A percentile compares a stretch with the other conserved stretches of the same genome.
These are phyloP conservation scores for Oxygymnocypris stewartii DNA, from an alignment of 2,113 vertebrate genomes.

Conservation along the genomic window DNA sequence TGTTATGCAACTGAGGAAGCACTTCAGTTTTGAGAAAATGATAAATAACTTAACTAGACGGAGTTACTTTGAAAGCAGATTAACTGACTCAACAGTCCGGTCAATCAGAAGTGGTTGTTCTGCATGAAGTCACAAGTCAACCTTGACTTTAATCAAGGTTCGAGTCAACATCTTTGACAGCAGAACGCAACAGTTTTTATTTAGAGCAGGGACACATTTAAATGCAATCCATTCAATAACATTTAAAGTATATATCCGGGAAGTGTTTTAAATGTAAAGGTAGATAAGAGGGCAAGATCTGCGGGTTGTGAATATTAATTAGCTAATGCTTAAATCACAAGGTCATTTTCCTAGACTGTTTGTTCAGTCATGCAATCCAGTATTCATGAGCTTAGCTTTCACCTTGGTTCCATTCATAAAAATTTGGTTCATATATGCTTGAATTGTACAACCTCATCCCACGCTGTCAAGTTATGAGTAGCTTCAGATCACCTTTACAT, in stretches of 20 bases:
- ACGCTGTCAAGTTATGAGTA: background rate
- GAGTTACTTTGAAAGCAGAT: background rate
- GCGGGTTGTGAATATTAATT: background rate
- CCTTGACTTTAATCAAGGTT: background rate
- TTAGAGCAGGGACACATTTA: background rate
- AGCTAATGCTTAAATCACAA: background rate
- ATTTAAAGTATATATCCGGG: background rate
- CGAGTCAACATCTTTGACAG: background rate
- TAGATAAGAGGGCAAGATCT: background rate
- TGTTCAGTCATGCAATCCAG: background rate
- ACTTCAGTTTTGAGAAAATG: background rate
- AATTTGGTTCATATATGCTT: background rate
- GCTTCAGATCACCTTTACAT: background rate
- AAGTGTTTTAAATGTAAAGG: background rate
- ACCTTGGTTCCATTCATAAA: background rate
- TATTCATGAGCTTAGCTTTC: background rate
- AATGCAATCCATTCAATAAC: background rate
- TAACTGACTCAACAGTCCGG: background rate
- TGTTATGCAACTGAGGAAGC: background rate
- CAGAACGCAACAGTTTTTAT: background rate
- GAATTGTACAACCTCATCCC: background rate
- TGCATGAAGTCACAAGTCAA: constrained; percentile 12
- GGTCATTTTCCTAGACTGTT: background rate
- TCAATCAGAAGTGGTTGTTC: background rate
- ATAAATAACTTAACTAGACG: background rate